These are phyloP conservation scores for Uropetala carovei DNA, from an alignment of 2,888 invertebrate species.

Conservation along the genomic window DNA sequence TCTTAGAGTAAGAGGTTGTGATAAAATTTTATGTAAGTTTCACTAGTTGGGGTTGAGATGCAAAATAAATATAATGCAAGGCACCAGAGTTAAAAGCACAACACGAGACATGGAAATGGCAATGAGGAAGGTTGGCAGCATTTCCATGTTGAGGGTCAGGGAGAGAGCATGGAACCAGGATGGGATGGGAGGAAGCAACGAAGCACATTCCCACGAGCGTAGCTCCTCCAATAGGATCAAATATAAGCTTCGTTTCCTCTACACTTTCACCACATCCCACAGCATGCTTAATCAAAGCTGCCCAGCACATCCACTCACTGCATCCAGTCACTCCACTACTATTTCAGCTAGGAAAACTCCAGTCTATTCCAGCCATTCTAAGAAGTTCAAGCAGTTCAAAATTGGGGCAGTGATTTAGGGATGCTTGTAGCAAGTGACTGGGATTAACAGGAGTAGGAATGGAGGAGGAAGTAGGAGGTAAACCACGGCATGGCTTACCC, in stretches of 20 bases:
- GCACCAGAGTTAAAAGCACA: constrained; percentile 61
- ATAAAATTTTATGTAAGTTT: constrained; percentile 40
- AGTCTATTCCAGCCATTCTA: constrained; percentile 65
- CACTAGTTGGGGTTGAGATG: constrained; percentile 51
- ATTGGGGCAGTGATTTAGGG: constrained; percentile 52
- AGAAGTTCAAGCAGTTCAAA: constrained; percentile 65
- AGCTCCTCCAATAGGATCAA: constrained; percentile 60
- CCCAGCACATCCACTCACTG: constrained; percentile 65
- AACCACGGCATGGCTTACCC: constrained; percentile 66
- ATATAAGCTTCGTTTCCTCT: constrained; percentile 67
- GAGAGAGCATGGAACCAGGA: constrained; percentile 14
- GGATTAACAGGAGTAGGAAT: constrained; percentile 47
- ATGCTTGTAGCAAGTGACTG: constrained; percentile 61
- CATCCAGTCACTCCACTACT: constrained; percentile 66
- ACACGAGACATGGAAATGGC: constrained; percentile 61
- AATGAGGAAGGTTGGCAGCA: constrained; percentile 56
- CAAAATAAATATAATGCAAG: constrained; percentile 61
- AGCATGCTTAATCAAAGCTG: constrained; percentile 71
- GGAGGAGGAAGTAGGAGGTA: constrained; percentile 65
- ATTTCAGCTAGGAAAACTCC: constrained; percentile 63
- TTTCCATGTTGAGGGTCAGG: constrained; percentile 47
- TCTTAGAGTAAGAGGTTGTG: constrained; percentile 37
- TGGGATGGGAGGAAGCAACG: constrained; percentile 55
- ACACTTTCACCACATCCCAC: constrained; percentile 75
- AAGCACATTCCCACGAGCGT: constrained; percentile 61